Conservation (phyloP, 2,797 vertebrate species). For the Agapornis canus region DNA sequence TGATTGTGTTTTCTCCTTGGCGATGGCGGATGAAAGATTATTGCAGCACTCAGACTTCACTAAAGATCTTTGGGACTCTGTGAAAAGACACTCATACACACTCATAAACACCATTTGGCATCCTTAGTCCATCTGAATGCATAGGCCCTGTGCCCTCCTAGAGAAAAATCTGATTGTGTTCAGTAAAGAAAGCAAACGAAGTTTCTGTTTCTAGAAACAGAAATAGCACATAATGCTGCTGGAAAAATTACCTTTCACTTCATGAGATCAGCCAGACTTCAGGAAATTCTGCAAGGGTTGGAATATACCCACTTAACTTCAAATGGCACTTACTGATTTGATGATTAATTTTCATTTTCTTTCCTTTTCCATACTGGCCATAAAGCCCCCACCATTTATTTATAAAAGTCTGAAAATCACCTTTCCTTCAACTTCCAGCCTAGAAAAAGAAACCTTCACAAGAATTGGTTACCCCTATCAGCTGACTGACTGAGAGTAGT, state of each 20-base stretch:
- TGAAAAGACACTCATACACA: not conserved
- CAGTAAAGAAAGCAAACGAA: not conserved
- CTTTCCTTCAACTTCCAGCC: not conserved
- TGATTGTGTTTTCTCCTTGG: not conserved
- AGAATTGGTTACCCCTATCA: not conserved
- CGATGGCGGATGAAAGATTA: not conserved
- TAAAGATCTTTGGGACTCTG: not conserved
- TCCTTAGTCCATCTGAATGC: not conserved
- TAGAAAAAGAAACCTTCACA: not conserved
- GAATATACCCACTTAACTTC: not conserved
- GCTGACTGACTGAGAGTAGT: not conserved
- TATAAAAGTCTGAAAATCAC: not conserved
- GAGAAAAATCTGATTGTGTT: not conserved
- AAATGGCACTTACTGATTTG: not conserved
- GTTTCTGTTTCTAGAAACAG: not conserved
- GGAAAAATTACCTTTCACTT: not conserved
- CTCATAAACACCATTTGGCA: not conserved
- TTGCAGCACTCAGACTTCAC: not conserved
- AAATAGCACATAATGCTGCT: not conserved
- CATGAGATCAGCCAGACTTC: not conserved
- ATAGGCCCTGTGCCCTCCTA: not conserved
- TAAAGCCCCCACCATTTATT: not conserved
- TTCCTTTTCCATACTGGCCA: not conserved
- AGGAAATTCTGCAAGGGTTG: fast-evolving
- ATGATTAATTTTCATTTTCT: not conserved